Base-by-base conservation (phyloP, 2,113 vertebrate species). In the Centrocercus urophasianus region DNA sequence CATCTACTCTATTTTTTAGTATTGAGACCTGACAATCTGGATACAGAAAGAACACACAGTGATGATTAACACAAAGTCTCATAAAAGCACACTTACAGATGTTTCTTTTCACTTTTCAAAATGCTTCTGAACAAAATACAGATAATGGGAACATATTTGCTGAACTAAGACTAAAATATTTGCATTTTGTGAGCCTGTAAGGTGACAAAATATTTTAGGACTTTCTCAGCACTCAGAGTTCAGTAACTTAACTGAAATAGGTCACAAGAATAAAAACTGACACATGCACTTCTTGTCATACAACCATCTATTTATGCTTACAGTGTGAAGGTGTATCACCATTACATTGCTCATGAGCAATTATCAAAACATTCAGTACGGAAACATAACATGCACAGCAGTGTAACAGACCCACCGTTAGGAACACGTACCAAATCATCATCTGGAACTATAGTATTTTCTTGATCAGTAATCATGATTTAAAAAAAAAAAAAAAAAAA, bases 391-490 rank as follows among this genome's bases (percentile, higher is more conserved):
- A 67, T 42, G 18, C 40, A 75, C 19, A 40, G 66, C 63, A 81
- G 4, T 66, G 81, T 11, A 85, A 72, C 42, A 92, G 93, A 69
- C 64, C 38, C 54, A 60, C 22, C n/a, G 88, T 69, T 40, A 59
- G 54, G 40, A 93, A 90, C 47, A 90, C 87, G 71, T 83, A 96
- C 69, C 91, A 78, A 80, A 83, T n/a, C 45, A 80, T 45, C n/a
- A 78, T 69, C 69, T 54, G 90, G n/a, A 70, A 61, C 8, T 78
- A 67, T 36, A 83, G 45, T 25, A 66, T 94, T 81, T 50, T 89
- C 34, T 80, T 75, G 82, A 20, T 80, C 47, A 81, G 80, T 6
- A 83, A 52, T 42, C 74, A 95, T 78, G 52, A 86, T 56, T 59
- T 40, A 11, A 40, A 40, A 40, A 50, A 40, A 40, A 54, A 43